Base-by-base conservation (phyloP, 2,888 invertebrate species). In the Epinotia nisella region DNA sequence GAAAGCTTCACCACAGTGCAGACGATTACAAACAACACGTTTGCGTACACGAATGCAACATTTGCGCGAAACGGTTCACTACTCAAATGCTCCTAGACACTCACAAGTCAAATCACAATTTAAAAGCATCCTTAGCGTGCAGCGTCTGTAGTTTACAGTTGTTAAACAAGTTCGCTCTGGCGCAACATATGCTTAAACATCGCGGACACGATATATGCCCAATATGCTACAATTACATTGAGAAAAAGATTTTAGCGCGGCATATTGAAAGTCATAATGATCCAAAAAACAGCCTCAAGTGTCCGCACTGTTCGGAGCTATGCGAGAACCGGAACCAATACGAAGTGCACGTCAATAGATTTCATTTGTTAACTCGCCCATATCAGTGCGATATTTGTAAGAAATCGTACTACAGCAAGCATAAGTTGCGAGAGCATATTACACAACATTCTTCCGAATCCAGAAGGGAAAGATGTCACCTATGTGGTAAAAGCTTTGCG, bases 301-400 rank as follows among this genome's bases (percentile, higher is more conserved):
- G 72, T 9, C 67, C 72, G 0, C 72, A 67, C 13, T 72, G 72
- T 9, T 45, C 49, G 11, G 17, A 68, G 17, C 21, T 72, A 0
- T 68, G 78, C 10, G 75, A 75, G 5, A 74, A 76, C 10, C 61
- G 75, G 10, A 78, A 71, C 1, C 77, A 78, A 56, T 67, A 76
- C 1, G 80, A 80, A 64, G 64, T 78, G 0, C 80, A 80, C 19
- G 75, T 78, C 0, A 80, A 80, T 49, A 76, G 79, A 59, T 78
- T 76, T 35, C 80, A 80, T 73, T 71, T 78, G 17, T 76, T 78
- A 74, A 70, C 74, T 10, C 78, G 78, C 15, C 80, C 80, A 0
- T 80, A 79, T 41, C 70, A 76, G 56, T 80, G 80, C 53, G 69
- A 75, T 60, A 72, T 74, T 24, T 80, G 80, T 62, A 74, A 71